These are phyloP conservation scores for Trichogramma dendrolimi DNA, from an alignment of 2,888 invertebrate species.

Conservation along the genomic window DNA sequence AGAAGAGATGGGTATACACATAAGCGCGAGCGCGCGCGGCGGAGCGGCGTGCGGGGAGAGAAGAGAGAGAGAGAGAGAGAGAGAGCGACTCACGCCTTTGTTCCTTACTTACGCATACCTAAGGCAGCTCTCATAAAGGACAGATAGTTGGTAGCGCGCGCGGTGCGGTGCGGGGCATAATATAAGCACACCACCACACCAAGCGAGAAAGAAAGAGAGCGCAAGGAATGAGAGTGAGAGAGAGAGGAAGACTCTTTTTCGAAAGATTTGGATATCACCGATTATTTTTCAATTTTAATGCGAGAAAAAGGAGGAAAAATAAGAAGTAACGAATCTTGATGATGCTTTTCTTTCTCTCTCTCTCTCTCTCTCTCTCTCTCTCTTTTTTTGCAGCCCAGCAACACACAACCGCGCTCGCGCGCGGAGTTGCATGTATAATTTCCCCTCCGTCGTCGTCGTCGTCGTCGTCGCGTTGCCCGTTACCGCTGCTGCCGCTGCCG, in stretches of 20 bases:
- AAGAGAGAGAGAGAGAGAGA: not conserved
- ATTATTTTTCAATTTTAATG: not conserved
- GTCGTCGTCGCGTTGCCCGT: too few relatives aligned
- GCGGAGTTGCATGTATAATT: too few relatives aligned
- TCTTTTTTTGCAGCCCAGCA: not conserved
- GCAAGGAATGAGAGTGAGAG: constrained; percentile 27
- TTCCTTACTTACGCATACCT: constrained; percentile 31
- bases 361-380: constrained; percentile 1
- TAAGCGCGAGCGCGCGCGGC: too few relatives aligned
- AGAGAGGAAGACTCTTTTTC: not conserved
- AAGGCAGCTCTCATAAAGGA: constrained; percentile 29
- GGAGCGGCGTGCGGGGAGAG: too few relatives aligned
- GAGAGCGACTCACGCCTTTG: constrained; percentile 31
- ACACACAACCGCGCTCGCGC: too few relatives aligned
- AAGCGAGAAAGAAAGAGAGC: constrained; percentile 27
- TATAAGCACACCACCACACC: not conserved
- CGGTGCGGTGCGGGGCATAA: too few relatives aligned
- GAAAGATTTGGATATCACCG: not conserved
- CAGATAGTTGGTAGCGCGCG: constrained; percentile 17
- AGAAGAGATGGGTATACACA: too few relatives aligned
- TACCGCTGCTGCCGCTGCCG: too few relatives aligned
- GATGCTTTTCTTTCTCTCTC: not conserved
- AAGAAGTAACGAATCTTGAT: not conserved
- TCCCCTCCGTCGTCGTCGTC: too few relatives aligned
- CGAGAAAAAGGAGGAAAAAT: not conserved